Evolutionary conservation across 1,140 invertebrate species (phyloP).

Genomic region (Nephotettix cincticeps): DNA sequence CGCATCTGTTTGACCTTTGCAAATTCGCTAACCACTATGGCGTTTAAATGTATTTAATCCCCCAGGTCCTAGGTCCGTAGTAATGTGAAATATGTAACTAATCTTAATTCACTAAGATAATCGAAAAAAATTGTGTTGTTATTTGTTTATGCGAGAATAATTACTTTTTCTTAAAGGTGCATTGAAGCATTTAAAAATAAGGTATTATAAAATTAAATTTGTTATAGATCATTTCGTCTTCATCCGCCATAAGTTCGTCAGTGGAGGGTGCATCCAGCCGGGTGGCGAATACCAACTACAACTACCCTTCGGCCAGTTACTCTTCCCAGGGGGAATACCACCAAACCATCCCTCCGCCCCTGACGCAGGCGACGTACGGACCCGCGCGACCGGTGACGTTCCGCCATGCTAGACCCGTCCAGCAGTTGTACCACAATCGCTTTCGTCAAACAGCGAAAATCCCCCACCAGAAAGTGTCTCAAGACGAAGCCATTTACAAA

Average conservation of each 20-base stretch:
- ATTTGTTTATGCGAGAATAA: too few species aligned
- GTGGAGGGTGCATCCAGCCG: not conserved
- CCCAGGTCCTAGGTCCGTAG: too few species aligned
- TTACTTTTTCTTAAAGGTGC: too few species aligned
- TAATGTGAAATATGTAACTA: too few species aligned
- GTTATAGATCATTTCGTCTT: too few species aligned
- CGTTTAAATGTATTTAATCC: too few species aligned
- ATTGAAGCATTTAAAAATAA: too few species aligned
- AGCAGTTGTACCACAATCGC: not conserved
- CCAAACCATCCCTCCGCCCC: slow-evolving; percentile 24
- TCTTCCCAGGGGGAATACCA: slow-evolving; percentile 8
- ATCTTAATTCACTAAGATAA: too few species aligned
- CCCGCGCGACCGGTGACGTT: not conserved
- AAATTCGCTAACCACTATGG: too few species aligned
- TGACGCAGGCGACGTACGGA: slow-evolving; percentile 3
- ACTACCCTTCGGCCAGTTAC: not conserved
- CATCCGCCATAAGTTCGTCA: not conserved
- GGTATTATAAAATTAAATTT: too few species aligned
- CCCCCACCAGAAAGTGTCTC: not conserved
- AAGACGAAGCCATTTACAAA: not conserved
- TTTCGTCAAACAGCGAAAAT: not conserved
- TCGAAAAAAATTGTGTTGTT: too few species aligned
- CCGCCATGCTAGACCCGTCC: not conserved
- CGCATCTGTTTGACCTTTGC: too few species aligned
- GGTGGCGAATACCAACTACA: not conserved